These are phyloP conservation scores for Tetramorium alpestre DNA, from an alignment of 1,140 invertebrate genomes.

Conservation along the genomic window DNA sequence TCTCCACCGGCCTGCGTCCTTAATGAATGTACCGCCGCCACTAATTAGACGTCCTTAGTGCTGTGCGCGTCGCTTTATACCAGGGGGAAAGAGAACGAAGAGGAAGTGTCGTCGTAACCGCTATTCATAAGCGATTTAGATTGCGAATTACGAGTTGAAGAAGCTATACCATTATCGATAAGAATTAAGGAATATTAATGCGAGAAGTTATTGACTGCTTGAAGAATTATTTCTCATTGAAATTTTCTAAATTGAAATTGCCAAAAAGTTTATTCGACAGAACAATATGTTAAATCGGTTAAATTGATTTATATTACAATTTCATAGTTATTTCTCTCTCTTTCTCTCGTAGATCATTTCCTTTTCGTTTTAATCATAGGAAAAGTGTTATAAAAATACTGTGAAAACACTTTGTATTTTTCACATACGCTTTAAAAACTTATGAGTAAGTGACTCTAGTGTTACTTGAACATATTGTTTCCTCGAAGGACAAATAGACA, in stretches of 20 bases:
- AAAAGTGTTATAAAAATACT: neutral
- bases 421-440: neutral
- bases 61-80: constrained; percentile 48
- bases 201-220: neutral
- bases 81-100: constrained; percentile 9
- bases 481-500: constrained; percentile 2
- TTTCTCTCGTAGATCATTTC: neutral
- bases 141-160: constrained; percentile 47
- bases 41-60: constrained; percentile 78
- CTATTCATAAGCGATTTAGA: constrained; percentile 71
- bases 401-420: neutral
- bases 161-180: constrained; percentile 22
- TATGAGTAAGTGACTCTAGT: neutral
- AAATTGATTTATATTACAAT: neutral
- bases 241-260: neutral
- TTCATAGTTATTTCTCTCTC: neutral
- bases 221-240: neutral
- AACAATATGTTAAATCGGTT: neutral
- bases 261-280: neutral
- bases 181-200: constrained; percentile 8
- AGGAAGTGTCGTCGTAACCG: constrained; percentile 70
- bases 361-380: neutral
- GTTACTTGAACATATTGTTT: neutral
- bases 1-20: constrained; percentile 67
- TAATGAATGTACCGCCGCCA: constrained; percentile 76